Conservation (phyloP, 2,888 invertebrate species). For the Chymomyza amoena region DNA sequence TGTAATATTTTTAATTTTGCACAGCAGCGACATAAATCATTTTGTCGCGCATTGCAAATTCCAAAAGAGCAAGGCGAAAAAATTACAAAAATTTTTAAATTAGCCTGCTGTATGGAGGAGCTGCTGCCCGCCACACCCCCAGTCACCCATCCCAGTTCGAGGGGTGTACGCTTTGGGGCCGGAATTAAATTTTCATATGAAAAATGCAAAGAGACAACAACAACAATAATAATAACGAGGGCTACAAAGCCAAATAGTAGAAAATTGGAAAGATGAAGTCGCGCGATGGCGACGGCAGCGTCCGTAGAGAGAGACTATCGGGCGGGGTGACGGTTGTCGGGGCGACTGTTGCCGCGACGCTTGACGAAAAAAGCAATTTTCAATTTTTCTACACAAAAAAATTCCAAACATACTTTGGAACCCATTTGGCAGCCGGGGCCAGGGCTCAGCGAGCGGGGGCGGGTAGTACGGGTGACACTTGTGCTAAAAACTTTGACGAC, state of each 20-base stretch:
- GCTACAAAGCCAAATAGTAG: constrained; percentile 61
- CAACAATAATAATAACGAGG: constrained; percentile 38
- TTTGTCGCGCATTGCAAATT: constrained; percentile 77
- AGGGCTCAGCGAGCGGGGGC: neutral
- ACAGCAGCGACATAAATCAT: constrained; percentile 76
- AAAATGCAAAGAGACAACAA: constrained; percentile 38
- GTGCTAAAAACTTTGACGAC: constrained; percentile 77
- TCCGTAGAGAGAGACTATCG: neutral
- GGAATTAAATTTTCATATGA: constrained; percentile 72
- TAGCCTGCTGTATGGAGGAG: constrained; percentile 59
- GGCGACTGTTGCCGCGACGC: constrained; percentile 9
- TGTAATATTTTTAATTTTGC: constrained; percentile 72
- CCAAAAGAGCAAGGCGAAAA: constrained; percentile 73
- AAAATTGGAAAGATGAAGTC: constrained; percentile 74
- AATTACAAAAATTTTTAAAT: constrained; percentile 74
- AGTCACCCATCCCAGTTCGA: constrained; percentile 27
- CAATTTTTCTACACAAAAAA: constrained; percentile 68
- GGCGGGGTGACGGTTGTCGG: neutral
- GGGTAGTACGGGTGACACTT: constrained; percentile 47
- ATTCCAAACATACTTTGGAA: constrained; percentile 53
- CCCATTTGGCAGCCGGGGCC: constrained; percentile 24
- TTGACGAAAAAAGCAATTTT: constrained; percentile 69
- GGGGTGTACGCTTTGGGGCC: constrained; percentile 27
- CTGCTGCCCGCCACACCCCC: neutral
- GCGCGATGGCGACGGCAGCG: constrained; percentile 29